Percentiles rank a stretch among this genome's conserved stretches.
These are phyloP conservation scores for Oppia nitens DNA, from an alignment of 1,140 invertebrate species.

Conservation along the genomic window DNA sequence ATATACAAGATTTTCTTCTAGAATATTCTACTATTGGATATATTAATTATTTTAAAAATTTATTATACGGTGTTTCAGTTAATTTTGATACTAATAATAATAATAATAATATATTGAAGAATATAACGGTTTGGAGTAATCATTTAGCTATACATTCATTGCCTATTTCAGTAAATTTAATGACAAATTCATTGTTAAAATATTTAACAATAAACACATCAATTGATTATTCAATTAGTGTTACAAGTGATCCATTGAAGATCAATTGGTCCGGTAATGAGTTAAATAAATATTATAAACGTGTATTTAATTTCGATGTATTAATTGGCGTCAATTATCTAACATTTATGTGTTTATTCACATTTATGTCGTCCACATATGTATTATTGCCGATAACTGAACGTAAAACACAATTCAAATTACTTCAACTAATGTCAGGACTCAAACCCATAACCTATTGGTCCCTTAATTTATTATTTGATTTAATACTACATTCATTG, in stretches of 20 bases:
- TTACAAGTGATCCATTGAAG: not conserved
- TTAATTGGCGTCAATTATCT: not conserved
- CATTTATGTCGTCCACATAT: conserved; percentile 7
- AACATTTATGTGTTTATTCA: not conserved
- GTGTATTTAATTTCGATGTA: not conserved
- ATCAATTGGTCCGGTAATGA: not conserved
- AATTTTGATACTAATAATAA: not conserved
- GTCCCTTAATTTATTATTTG: conserved; percentile 18
- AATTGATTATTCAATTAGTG: not conserved
- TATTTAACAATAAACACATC: not conserved
- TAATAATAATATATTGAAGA: no score
- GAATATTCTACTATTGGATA: not conserved
- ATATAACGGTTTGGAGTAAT: not conserved
- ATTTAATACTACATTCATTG: conserved; percentile 11
- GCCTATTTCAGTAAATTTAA: not conserved
- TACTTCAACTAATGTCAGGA: conserved; percentile 22
- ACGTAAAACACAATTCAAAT: conserved; percentile 18
- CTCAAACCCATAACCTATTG: conserved; percentile 15
- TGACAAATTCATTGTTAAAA: not conserved
- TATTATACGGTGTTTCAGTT: not conserved
- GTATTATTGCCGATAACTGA: conserved; percentile 21
- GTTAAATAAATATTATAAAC: not conserved
- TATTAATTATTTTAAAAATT: not conserved
- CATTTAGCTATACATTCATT: not conserved
- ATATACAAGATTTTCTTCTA: not conserved